A percentile compares a stretch with the other conserved stretches of the same genome.
Evolutionary conservation across 2,797 vertebrate species (phyloP).

Genomic region (Catostomus latipinnis): DNA sequence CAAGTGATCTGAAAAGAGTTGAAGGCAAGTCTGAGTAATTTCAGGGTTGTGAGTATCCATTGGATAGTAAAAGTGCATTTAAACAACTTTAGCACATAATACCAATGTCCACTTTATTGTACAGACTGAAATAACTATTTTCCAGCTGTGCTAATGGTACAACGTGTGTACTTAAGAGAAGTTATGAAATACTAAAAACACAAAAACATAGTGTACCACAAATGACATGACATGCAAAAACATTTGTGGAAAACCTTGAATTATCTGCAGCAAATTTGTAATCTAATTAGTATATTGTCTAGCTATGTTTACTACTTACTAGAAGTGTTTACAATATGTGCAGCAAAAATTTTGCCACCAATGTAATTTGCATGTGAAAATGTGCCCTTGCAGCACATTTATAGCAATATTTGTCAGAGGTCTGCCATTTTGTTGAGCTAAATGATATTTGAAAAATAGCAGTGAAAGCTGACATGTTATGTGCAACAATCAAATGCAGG

Average conservation of each 20-base stretch:
- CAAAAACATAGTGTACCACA: too few species aligned
- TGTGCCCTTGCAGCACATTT: not conserved
- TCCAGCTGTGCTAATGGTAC: not conserved
- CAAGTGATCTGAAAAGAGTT: conserved; percentile 19
- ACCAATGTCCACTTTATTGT: conserved; percentile 30
- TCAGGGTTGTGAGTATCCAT: conserved; percentile 19
- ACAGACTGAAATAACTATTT: conserved; percentile 22
- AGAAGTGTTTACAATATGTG: not conserved
- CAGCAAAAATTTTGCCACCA: not conserved
- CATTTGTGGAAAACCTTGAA: not conserved
- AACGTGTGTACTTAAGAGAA: not conserved
- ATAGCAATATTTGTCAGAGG: not conserved
- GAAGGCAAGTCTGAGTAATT: too few species aligned
- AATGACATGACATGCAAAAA: too few species aligned
- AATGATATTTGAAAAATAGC: not conserved
- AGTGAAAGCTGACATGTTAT: not conserved
- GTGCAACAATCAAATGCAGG: not conserved
- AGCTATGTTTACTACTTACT: not conserved
- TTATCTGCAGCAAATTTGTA: not conserved
- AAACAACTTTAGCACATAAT: conserved; percentile 25
- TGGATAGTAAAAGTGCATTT: conserved; percentile 25
- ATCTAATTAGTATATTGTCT: not conserved
- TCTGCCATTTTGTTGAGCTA: not conserved
- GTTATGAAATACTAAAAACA: not conserved
- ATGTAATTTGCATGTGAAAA: not conserved